Base-by-base conservation (phyloP, 2,888 invertebrate species). In the Lucinisca nassula region DNA sequence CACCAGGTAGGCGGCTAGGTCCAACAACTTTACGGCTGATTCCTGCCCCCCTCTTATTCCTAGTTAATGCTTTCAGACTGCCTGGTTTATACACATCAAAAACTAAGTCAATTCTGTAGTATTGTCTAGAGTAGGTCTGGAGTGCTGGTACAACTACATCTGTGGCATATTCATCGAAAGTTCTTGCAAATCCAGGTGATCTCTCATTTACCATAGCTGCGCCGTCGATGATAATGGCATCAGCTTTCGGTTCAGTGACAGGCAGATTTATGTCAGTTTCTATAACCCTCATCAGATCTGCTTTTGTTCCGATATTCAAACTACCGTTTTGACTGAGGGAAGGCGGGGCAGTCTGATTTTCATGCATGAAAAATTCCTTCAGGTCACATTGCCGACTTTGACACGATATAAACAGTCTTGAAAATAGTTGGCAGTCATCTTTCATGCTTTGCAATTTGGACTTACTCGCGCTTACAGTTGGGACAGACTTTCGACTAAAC, bases 81-180 rank as follows among this genome's bases (percentile, higher is more conserved):
- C n/a, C n/a, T n/a, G n/a, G n/a, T n/a, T n/a, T n/a, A n/a, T n/a
- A n/a, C n/a, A n/a, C n/a, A n/a, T n/a, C n/a, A n/a, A n/a, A n/a
- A n/a, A n/a, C n/a, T n/a, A n/a, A n/a, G n/a, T n/a, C n/a, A n/a
- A n/a, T n/a, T n/a, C n/a, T n/a, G n/a, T n/a, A n/a, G n/a, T n/a
- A n/a, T n/a, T n/a, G n/a, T n/a, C n/a, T n/a, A n/a, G n/a, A n/a
- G n/a, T n/a, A n/a, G n/a, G n/a, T n/a, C n/a, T n/a, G n/a, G n/a
- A n/a, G n/a, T n/a, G n/a, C n/a, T n/a, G n/a, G n/a, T n/a, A n/a
- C n/a, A n/a, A 82, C 58, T 0, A 82, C 74, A 30, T 38, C 49
- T 8, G 49, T 27, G 4, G 88, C 82, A 82, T 89, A 92, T 2
- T 91, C 89, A 27, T 85, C 35, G 74, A 92, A 91, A 0, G 89